phyloP scores from a whole-genome alignment of 1,140 invertebrate species.

The Ceratina australensis region DNA sequence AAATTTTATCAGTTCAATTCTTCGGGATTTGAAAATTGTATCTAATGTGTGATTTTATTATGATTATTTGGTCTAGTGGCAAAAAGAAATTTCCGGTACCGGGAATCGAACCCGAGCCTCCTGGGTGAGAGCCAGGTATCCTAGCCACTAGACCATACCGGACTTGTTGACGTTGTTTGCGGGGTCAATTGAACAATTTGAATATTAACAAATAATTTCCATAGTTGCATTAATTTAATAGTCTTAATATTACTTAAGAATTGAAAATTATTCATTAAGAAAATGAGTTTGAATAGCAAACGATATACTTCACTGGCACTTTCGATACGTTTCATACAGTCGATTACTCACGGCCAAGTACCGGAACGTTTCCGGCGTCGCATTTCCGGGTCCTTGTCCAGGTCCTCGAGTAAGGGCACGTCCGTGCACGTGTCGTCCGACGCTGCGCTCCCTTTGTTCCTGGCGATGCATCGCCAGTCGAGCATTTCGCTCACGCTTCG shows the following conservation, averaged over 20 bases:
- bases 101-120: slow-evolving; percentile 73
- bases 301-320: background rate
- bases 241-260: background rate
- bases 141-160: slow-evolving; percentile 74
- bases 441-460: slow-evolving; percentile 8
- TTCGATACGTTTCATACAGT: slow-evolving; percentile 16
- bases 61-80: background rate
- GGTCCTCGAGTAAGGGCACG: slow-evolving; percentile 47
- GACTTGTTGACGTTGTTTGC: slow-evolving; percentile 14
- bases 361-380: slow-evolving; percentile 72
- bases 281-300: too few species aligned
- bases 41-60: too few species aligned
- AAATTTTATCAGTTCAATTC: too few species aligned
- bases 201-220: too few species aligned
- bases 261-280: background rate
- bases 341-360: slow-evolving; percentile 75
- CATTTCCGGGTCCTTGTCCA: slow-evolving; percentile 64
- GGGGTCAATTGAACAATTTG: background rate
- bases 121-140: slow-evolving; percentile 75
- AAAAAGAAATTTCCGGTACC: slow-evolving; percentile 63
- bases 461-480: slow-evolving; percentile 61
- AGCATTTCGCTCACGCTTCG: slow-evolving; percentile 69
- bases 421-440: slow-evolving; percentile 22
- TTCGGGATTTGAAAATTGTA: too few species aligned
- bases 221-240: too few species aligned